Conservation (phyloP, 2,797 vertebrate species). For the Sebastes trivittatus region DNA sequence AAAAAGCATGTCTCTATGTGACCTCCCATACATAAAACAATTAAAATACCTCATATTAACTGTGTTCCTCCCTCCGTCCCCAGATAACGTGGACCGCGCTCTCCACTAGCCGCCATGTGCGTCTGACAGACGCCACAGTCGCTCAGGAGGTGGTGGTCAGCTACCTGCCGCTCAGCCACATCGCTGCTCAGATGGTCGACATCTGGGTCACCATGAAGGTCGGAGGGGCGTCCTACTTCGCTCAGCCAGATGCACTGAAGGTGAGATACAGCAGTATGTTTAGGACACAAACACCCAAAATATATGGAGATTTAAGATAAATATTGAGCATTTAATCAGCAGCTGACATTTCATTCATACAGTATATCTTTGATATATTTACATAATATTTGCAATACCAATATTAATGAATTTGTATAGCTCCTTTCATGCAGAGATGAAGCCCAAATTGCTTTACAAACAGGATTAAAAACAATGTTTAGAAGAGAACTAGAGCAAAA, state of each 20-base stretch:
- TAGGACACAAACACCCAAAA: neutral
- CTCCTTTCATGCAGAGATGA: neutral
- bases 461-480: neutral
- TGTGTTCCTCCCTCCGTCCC: neutral
- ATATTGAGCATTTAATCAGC: neutral
- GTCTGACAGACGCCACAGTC: constrained; percentile 43
- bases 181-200: constrained; percentile 93
- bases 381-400: neutral
- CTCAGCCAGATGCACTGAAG: constrained; percentile 92
- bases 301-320: neutral
- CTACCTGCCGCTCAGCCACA: constrained; percentile 95
- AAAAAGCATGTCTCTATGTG: neutral
- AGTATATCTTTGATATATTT: neutral
- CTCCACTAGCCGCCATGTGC: constrained; percentile 51
- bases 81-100: constrained; percentile 91
- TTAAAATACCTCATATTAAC: neutral
- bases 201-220: constrained; percentile 88
- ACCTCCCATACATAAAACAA: neutral
- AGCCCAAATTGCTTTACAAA: neutral
- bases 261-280: constrained; percentile 72
- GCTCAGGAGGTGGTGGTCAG: constrained; percentile 89
- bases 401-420: neutral
- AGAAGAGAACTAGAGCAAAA: neutral
- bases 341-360: neutral
- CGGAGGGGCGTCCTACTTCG: constrained; percentile 86